Evolutionary conservation across 2,113 vertebrate genomes (phyloP).

Genomic region (Stictonetta naevosa): DNA sequence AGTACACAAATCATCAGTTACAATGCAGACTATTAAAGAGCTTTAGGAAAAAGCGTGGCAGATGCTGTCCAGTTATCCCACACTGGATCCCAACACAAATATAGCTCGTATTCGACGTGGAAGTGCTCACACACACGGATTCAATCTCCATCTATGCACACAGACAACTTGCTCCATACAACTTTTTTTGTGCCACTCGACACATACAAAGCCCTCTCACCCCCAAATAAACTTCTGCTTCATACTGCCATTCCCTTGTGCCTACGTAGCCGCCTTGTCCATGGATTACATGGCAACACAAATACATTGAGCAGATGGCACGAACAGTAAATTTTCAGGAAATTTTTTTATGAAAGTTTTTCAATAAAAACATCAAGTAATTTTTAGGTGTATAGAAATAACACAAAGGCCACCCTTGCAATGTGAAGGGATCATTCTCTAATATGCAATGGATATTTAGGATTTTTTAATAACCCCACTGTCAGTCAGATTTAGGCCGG

Average conservation of each 20-base stretch:
- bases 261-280: background rate
- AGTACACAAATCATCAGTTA: background rate
- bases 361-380: background rate
- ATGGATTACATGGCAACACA: background rate
- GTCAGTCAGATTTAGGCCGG: background rate
- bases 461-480: background rate
- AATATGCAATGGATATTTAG: fast-evolving
- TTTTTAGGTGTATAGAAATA: background rate
- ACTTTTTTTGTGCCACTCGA: background rate
- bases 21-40: background rate
- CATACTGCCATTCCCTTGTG: background rate
- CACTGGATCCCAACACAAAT: background rate
- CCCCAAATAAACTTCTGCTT: background rate
- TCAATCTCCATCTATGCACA: background rate
- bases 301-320: background rate
- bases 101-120: fast-evolving
- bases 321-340: background rate
- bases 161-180: background rate
- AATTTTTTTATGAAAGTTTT: background rate
- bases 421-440: background rate
- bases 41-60: background rate
- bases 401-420: background rate
- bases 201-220: background rate
- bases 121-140: background rate
- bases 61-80: background rate